Conservation (phyloP, 2,888 invertebrate genomes). For the Drosophila subquinaria region DNA sequence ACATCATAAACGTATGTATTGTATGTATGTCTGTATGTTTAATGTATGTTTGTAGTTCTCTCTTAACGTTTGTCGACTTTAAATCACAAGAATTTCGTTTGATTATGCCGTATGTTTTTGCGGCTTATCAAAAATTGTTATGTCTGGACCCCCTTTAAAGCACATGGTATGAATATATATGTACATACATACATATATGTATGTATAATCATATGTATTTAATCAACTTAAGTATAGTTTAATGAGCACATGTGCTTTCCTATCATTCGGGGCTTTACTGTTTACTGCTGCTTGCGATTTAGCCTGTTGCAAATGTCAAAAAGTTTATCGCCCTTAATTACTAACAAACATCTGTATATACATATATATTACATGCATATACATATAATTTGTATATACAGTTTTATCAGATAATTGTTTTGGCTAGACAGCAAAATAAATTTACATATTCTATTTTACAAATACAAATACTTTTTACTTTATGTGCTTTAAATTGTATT, state of each 20-base stretch:
- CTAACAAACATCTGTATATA: slow-evolving; percentile 22
- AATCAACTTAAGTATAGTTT: slow-evolving; percentile 30
- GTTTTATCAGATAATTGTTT: neutral
- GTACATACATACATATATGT: neutral
- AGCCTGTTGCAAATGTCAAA: slow-evolving; percentile 57
- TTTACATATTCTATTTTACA: neutral
- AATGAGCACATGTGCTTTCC: slow-evolving; percentile 45
- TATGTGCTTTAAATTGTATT: neutral
- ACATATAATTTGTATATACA: slow-evolving; percentile 4
- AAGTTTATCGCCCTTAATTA: slow-evolving; percentile 72
- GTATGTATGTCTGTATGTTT: neutral
- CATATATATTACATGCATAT: slow-evolving; percentile 15
- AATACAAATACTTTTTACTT: neutral
- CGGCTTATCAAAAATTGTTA: slow-evolving; percentile 39
- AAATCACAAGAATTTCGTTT: slow-evolving; percentile 44
- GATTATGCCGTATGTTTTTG: slow-evolving; percentile 9
- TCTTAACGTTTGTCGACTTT: slow-evolving; percentile 13
- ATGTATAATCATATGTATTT: slow-evolving; percentile 1
- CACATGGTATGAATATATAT: neutral
- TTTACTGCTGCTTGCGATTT: slow-evolving; percentile 6
- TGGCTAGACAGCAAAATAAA: neutral
- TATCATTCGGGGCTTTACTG: slow-evolving; percentile 41
- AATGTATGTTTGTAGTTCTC: neutral
- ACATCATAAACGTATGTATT: neutral
- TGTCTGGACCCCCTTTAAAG: slow-evolving; percentile 25